phyloP scores from a whole-genome alignment of 2,113 vertebrate species.

The Ornithorhynchus anatinus region DNA sequence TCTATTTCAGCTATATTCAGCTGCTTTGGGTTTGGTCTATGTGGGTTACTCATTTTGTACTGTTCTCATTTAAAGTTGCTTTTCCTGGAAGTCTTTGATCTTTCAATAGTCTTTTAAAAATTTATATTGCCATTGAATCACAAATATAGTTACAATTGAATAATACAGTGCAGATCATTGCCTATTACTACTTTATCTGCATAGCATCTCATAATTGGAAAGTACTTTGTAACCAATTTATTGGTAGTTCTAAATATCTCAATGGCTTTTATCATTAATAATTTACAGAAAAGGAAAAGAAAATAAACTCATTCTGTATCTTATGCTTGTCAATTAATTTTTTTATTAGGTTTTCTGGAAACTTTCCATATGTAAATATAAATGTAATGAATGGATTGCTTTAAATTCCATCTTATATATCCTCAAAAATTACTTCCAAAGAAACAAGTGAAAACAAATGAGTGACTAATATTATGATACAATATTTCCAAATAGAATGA shows the following conservation, averaged over 20 bases:
- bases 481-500: no score
- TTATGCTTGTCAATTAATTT: no score
- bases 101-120: conserved; percentile 11
- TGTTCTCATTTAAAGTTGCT: background rate
- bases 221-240: background rate
- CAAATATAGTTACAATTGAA: conserved; percentile 11
- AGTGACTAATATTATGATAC: no score
- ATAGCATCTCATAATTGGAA: background rate
- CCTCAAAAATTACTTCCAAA: no score
- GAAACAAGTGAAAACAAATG: no score
- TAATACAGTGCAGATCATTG: background rate
- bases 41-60: background rate
- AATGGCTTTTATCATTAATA: background rate
- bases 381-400: no score
- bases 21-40: conserved; percentile 1
- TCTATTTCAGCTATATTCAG: background rate
- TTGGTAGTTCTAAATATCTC: background rate
- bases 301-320: background rate
- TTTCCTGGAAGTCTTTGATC: background rate
- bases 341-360: no score
- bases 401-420: no score
- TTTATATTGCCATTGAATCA: background rate
- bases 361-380: no score
- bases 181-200: background rate
- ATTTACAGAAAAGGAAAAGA: background rate